Base-by-base conservation (phyloP, 2,797 vertebrate species). In the Pipistrellus kuhlii region DNA sequence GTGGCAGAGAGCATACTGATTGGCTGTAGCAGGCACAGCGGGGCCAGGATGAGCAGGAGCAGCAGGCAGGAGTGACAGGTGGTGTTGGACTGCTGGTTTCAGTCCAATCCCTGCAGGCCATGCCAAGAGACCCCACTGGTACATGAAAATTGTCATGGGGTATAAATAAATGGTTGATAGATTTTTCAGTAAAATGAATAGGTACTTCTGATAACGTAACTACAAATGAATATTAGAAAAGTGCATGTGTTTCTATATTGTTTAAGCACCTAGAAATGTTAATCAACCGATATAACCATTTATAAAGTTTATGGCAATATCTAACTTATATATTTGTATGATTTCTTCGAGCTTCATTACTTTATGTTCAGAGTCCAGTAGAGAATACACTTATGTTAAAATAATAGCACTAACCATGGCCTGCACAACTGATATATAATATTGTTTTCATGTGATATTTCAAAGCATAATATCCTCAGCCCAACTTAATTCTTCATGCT, bases 231-330 rank as follows among this genome's bases (percentile, higher is more conserved):
- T 94, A 86, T 48, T 53, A 32, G n/a, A 77, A 90, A 51, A 57
- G 27, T 35, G 73, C 55, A 81, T 17, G 35, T 30, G 69, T 83
- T 90, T 86, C 18, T 80, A 76, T 41, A 44, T 59, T 88, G 35
- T 84, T 88, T 88, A 71, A 88, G 9, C 71, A 77, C 35, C 53
- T 77, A 62, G 32, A 88, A 81, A 62, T 92, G 32, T 93, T 88
- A 68, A 78, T 77, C 48, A 85, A 75, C 80, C 38, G 6, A 76
- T 59, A 41, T 27, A 86, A 30, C 20, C 23, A 66, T 76, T 95
- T 85, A 85, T 88, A 94, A 91, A 96, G 41, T 78, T 82, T 57
- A 90, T 46, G 64, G 44, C 64, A 93, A 66, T 57, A 48, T 81
- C 21, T 83, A 89, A 53, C 27, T 80, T 93, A 48, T 72, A 21